Evolutionary conservation across 2,888 invertebrate species (phyloP).

Genomic region (Lepas anatifera): DNA sequence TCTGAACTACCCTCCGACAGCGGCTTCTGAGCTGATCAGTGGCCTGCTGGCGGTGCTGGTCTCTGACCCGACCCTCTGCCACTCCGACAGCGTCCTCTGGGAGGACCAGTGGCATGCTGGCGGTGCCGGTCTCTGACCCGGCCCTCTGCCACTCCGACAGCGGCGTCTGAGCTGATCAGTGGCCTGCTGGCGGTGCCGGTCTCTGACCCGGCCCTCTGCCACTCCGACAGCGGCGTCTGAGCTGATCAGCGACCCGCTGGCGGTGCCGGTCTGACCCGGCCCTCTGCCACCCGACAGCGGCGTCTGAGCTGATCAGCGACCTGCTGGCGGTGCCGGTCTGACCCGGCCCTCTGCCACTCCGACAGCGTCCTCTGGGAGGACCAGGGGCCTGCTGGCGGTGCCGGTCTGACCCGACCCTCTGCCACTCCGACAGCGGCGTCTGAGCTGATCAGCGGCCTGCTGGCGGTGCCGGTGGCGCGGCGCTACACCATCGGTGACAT

Average conservation of each 20-base stretch:
- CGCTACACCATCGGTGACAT: slow-evolving; percentile 89
- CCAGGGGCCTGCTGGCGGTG: too few species aligned
- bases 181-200: neutral
- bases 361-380: too few species aligned
- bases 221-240: neutral
- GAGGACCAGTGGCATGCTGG: neutral
- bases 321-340: slow-evolving; percentile 84
- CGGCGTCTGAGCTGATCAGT: neutral
- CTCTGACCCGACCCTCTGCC: neutral
- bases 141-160: neutral
- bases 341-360: neutral
- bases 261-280: neutral
- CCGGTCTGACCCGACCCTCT: neutral
- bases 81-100: neutral
- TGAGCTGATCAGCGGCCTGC: slow-evolving; percentile 82
- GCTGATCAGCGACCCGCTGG: neutral
- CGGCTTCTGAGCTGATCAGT: neutral
- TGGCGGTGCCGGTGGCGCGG: slow-evolving; percentile 78
- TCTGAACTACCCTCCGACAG: too few species aligned
- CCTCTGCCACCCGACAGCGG: slow-evolving; percentile 45
- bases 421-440: slow-evolving; percentile 60
- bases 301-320: slow-evolving; percentile 83
- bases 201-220: neutral
- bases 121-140: neutral
- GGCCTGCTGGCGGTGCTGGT: neutral